phyloP scores from a whole-genome alignment of 1,140 invertebrate genomes.

The Archivesica marissinica region DNA sequence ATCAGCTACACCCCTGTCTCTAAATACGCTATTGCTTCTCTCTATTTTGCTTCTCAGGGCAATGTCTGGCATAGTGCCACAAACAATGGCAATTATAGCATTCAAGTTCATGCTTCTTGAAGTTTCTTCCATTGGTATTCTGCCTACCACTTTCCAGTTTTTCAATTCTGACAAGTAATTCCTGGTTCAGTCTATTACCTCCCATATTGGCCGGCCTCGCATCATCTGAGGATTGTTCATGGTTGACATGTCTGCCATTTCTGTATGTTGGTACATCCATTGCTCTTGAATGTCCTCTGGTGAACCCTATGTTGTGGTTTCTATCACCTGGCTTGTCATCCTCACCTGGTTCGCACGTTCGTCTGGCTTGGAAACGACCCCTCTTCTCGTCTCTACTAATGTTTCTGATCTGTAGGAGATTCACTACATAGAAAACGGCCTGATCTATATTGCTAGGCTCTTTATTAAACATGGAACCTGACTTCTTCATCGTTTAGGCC shows the following conservation, averaged over 20 bases:
- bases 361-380: not conserved
- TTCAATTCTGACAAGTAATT: not conserved
- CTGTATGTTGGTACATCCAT: too few relatives aligned
- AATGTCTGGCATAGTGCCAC: not conserved
- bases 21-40: too few relatives aligned
- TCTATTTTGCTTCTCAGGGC: too few relatives aligned
- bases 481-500: not conserved
- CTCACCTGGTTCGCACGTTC: not conserved
- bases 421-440: conserved; percentile 9
- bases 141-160: not conserved
- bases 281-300: not conserved
- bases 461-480: conserved; percentile 12
- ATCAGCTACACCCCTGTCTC: too few relatives aligned
- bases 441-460: conserved; percentile 3
- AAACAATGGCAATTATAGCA: conserved; percentile 9
- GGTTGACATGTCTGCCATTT: too few relatives aligned
- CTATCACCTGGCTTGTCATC: not conserved
- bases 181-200: not conserved
- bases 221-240: too few relatives aligned
- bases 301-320: not conserved
- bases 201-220: too few relatives aligned
- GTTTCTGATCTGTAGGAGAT: conserved; percentile 2
- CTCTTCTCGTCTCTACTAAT: not conserved
- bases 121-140: not conserved
- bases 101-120: not conserved